phyloP scores from a whole-genome alignment of 2,888 invertebrate species.

The Spialia ferax region DNA sequence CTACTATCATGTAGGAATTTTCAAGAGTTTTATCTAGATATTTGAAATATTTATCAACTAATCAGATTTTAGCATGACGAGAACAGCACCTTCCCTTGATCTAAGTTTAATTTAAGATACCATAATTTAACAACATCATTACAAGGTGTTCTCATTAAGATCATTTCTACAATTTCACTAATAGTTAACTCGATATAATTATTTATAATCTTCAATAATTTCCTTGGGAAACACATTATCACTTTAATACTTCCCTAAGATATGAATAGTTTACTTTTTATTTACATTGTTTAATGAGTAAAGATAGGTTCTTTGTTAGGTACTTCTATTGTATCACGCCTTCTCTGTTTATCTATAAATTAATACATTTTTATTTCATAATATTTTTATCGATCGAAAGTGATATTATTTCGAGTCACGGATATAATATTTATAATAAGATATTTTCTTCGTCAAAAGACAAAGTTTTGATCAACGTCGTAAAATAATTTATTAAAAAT shows the following conservation, averaged over 20 bases:
- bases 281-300: constrained; percentile 65
- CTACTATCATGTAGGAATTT: constrained; percentile 32
- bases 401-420: constrained; percentile 17
- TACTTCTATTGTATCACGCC: constrained; percentile 19
- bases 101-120: constrained; percentile 42
- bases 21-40: constrained; percentile 37
- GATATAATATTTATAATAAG: constrained; percentile 13
- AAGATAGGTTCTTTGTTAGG: constrained; percentile 36
- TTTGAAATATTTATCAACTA: constrained; percentile 42
- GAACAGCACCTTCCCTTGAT: constrained; percentile 43
- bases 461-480: constrained; percentile 42
- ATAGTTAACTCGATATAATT: constrained; percentile 78
- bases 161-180: constrained; percentile 68
- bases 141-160: constrained; percentile 56
- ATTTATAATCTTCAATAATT: constrained; percentile 81
- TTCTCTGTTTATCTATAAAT: constrained; percentile 21
- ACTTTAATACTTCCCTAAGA: constrained; percentile 81
- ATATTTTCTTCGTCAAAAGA: constrained; percentile 47
- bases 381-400: constrained; percentile 20
- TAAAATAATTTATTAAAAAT: constrained; percentile 48
- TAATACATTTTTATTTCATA: constrained; percentile 19
- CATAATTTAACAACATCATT: constrained; percentile 43
- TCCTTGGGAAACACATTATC: constrained; percentile 84
- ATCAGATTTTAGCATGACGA: constrained; percentile 47
- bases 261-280: constrained; percentile 81